A percentile compares a stretch with the other conserved stretches of the same genome.
phyloP scores from a whole-genome alignment of 2,113 vertebrate genomes.

The Alligator mississippiensis region DNA sequence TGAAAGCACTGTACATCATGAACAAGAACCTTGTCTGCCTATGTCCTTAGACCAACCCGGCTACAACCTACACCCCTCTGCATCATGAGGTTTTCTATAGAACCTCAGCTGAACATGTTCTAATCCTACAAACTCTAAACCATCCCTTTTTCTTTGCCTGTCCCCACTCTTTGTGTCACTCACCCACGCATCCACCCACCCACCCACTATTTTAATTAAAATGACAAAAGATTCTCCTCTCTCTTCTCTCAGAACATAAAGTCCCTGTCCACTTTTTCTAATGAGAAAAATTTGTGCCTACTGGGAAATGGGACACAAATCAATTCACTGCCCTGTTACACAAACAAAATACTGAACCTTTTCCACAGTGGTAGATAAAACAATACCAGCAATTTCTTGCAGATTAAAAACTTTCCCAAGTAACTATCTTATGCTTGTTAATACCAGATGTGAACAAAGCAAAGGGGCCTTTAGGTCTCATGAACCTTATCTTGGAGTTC shows the following conservation, averaged over 20 bases:
- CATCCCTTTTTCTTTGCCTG: not conserved
- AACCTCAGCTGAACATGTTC: not conserved
- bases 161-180: too few species aligned
- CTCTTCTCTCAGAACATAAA: not conserved
- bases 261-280: not conserved
- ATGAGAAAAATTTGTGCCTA: not conserved
- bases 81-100: not conserved
- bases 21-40: too few species aligned
- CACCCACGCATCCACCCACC: not conserved
- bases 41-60: too few species aligned
- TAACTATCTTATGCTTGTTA: not conserved
- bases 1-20: too few species aligned
- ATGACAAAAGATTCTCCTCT: not conserved
- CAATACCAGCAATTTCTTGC: not conserved
- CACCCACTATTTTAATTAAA: not conserved
- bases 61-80: not conserved
- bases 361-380: not conserved
- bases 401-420: not conserved
- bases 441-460: not conserved
- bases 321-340: not conserved
- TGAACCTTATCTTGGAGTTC: not conserved
- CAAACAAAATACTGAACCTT: not conserved
- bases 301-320: constrained; percentile 2
- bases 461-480: not conserved
- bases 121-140: not conserved